Evolutionary conservation across 2,113 vertebrate species (phyloP).

Genomic region (Pitta sordida): DNA sequence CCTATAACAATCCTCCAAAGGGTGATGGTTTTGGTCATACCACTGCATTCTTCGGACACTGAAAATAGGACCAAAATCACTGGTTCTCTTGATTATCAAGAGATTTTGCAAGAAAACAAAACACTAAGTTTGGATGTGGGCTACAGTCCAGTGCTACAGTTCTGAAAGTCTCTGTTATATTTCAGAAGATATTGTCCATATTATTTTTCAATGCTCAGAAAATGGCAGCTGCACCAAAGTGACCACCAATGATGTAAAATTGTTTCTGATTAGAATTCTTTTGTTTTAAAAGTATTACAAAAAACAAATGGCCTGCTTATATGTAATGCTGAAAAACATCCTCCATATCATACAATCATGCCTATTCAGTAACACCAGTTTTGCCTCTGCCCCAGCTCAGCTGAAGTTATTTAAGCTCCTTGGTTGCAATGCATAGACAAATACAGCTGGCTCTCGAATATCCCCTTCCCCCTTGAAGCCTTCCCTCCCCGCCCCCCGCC

Average conservation of each 20-base stretch:
- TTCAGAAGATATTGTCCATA: neutral
- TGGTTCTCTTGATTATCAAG: neutral
- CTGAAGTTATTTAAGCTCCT: neutral
- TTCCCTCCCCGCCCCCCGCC: too few species aligned
- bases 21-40: neutral
- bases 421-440: neutral
- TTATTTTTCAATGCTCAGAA: neutral
- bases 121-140: neutral
- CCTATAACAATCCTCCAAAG: neutral
- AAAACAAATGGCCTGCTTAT: neutral
- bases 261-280: neutral
- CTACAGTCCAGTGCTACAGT: neutral
- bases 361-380: neutral
- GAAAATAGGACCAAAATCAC: neutral
- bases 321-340: neutral
- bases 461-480: too few species aligned
- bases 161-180: neutral
- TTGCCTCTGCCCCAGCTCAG: neutral
- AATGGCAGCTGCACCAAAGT: neutral
- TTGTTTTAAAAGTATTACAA: neutral
- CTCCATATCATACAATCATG: neutral
- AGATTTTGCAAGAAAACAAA: neutral
- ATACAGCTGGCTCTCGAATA: too few species aligned
- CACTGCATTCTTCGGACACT: neutral
- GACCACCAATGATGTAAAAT: neutral